A percentile compares a stretch with the other conserved stretches of the same genome.
Conservation (phyloP, 2,888 invertebrate species). For the Cryptocheilus praepositus region DNA sequence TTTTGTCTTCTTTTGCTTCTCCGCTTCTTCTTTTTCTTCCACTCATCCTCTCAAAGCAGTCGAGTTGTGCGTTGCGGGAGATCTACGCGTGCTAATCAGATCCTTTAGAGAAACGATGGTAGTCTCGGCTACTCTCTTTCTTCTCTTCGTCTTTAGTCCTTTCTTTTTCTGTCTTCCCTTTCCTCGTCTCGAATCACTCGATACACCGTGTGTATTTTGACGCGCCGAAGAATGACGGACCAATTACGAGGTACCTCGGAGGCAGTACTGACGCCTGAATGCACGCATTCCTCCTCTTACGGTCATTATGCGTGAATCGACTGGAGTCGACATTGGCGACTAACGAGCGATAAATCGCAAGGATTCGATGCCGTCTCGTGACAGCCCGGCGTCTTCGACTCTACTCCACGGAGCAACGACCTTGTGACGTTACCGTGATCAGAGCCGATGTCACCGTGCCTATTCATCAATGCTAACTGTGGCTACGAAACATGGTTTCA, state of each 20-base stretch:
- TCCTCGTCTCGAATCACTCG: background rate
- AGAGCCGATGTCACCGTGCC: slow-evolving; percentile 25
- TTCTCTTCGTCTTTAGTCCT: background rate
- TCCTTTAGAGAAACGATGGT: slow-evolving; percentile 16
- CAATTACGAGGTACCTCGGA: slow-evolving; percentile 55
- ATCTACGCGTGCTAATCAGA: slow-evolving; percentile 60
- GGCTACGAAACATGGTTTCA: too few species aligned
- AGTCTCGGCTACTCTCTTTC: background rate
- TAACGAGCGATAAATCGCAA: slow-evolving; percentile 61
- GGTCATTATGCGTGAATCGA: slow-evolving; percentile 53
- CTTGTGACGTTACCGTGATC: slow-evolving; percentile 27
- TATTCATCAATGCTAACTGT: too few species aligned
- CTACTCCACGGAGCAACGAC: slow-evolving; percentile 25
- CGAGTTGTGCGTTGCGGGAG: slow-evolving; percentile 23
- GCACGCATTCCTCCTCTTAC: slow-evolving; percentile 45
- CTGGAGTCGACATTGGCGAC: slow-evolving; percentile 29
- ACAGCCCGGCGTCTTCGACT: slow-evolving; percentile 24
- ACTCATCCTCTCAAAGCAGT: slow-evolving; percentile 8
- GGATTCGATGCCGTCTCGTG: slow-evolving; percentile 31
- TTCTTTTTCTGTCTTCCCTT: too few species aligned
- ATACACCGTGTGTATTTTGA: slow-evolving; percentile 52
- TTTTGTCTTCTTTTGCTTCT: slow-evolving; percentile 5
- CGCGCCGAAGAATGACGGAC: slow-evolving; percentile 57
- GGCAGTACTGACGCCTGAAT: slow-evolving; percentile 47
- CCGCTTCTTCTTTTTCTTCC: background rate